Percentiles rank a stretch among this genome's conserved stretches.
phyloP scores from a whole-genome alignment of 2,113 vertebrate species.

The Notiomystis cincta region DNA sequence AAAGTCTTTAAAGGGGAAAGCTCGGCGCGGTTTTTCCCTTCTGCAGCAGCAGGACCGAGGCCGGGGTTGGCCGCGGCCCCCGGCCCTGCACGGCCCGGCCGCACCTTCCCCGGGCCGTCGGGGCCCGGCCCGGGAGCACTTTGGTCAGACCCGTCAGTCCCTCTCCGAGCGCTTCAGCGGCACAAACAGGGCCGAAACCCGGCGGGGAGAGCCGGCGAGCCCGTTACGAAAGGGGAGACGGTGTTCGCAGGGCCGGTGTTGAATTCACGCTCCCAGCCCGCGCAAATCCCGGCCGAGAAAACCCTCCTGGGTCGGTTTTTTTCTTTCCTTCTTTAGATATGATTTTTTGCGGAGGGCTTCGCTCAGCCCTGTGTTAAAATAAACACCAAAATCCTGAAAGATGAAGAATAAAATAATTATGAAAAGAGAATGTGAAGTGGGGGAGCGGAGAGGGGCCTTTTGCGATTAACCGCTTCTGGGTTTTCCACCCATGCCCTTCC shows the following conservation, averaged over 20 bases:
- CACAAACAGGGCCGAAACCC: neutral
- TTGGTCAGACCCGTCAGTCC: neutral
- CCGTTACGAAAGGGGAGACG: neutral
- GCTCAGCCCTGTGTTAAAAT: neutral
- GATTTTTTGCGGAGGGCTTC: neutral
- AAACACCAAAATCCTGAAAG: neutral
- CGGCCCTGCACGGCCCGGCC: neutral
- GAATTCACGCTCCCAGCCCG: neutral
- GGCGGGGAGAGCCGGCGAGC: neutral
- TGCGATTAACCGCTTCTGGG: neutral
- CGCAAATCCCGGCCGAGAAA: neutral
- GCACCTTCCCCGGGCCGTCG: neutral
- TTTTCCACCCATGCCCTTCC: constrained; percentile 2
- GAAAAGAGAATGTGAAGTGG: neutral
- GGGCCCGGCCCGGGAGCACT: neutral
- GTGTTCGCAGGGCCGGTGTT: neutral
- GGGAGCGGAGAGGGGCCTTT: neutral
- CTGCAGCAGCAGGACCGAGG: neutral
- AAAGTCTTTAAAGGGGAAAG: neutral
- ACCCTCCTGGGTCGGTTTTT: neutral
- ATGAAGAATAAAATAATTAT: neutral
- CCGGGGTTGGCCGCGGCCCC: neutral
- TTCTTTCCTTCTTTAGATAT: neutral
- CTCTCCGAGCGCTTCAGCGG: neutral
- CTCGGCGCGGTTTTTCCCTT: neutral